Evolutionary conservation across 1,140 invertebrate species (phyloP).

Genomic region (Pemphigus obesinymphae): DNA sequence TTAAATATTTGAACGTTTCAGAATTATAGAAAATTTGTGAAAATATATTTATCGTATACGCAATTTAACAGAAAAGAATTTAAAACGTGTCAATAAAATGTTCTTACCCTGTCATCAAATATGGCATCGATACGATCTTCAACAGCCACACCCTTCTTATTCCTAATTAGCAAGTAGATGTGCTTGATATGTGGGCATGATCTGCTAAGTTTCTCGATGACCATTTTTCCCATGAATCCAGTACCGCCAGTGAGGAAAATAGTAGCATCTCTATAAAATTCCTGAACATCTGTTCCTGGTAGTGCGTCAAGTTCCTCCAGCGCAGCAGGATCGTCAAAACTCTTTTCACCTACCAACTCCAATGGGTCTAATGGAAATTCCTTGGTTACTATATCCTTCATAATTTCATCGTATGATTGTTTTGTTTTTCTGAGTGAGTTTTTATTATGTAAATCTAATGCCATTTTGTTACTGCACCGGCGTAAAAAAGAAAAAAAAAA

Average conservation of each 20-base stretch:
- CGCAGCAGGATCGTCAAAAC: slow-evolving; percentile 35
- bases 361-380: slow-evolving; percentile 43
- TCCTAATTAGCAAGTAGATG: slow-evolving; percentile 73
- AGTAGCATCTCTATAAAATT: slow-evolving; percentile 50
- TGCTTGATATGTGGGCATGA: slow-evolving; percentile 67
- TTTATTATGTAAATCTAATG: slow-evolving; percentile 41
- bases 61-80: too few species aligned
- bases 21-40: too few species aligned
- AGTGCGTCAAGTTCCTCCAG: slow-evolving; percentile 46
- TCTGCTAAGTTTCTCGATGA: slow-evolving; percentile 77
- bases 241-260: slow-evolving; percentile 76
- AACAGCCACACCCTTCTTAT: slow-evolving; percentile 70
- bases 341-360: slow-evolving; percentile 37
- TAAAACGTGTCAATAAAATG: too few species aligned
- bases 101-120: slow-evolving; percentile 64
- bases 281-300: slow-evolving; percentile 51
- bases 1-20: too few species aligned
- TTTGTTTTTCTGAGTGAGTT: slow-evolving; percentile 3
- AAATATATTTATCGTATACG: too few species aligned
- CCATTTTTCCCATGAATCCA: slow-evolving; percentile 79
- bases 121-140: slow-evolving; percentile 63
- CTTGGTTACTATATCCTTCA: slow-evolving; percentile 36
- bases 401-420: slow-evolving; percentile 25
- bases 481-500: too few species aligned
- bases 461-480: slow-evolving; percentile 16